Conservation (phyloP, 1,140 invertebrate species). For the Papilio glaucus region DNA sequence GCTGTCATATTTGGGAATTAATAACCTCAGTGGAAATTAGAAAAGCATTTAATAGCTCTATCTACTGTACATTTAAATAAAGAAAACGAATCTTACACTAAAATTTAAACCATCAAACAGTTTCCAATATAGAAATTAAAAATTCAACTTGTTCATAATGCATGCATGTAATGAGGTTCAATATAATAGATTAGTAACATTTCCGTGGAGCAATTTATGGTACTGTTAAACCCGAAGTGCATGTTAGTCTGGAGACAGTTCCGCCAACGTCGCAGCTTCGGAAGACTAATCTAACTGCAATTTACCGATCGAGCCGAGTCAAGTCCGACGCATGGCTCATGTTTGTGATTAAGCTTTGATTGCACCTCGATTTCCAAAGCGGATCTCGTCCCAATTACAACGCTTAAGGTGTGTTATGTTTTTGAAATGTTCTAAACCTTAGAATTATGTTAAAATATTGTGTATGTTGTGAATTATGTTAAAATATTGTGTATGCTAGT, state of each 20-base stretch:
- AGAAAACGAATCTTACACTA: background rate
- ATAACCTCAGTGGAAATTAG: no score
- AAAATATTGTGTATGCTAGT: no score
- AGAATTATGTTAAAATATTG: no score
- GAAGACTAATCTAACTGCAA: constrained; percentile 67
- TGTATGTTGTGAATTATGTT: no score
- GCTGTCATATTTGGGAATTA: no score
- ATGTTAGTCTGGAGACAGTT: constrained; percentile 40
- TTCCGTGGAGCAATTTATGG: constrained; percentile 29
- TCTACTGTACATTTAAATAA: no score
- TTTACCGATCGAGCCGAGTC: constrained; percentile 52
- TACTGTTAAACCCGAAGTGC: constrained; percentile 25
- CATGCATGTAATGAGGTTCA: background rate
- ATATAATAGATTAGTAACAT: constrained; percentile 15
- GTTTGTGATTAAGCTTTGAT: constrained; percentile 52
- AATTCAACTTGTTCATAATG: constrained; percentile 6
- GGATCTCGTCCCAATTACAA: constrained; percentile 36
- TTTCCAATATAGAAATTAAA: background rate
- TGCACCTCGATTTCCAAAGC: constrained; percentile 49
- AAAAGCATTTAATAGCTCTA: no score
- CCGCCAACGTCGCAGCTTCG: constrained; percentile 47
- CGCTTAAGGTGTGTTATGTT: constrained; percentile 17
- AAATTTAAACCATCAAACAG: background rate
- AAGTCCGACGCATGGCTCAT: constrained; percentile 51
- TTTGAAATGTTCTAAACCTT: background rate